Base-by-base conservation (phyloP, 1,140 invertebrate genomes). In the Microplitis demolitor region DNA sequence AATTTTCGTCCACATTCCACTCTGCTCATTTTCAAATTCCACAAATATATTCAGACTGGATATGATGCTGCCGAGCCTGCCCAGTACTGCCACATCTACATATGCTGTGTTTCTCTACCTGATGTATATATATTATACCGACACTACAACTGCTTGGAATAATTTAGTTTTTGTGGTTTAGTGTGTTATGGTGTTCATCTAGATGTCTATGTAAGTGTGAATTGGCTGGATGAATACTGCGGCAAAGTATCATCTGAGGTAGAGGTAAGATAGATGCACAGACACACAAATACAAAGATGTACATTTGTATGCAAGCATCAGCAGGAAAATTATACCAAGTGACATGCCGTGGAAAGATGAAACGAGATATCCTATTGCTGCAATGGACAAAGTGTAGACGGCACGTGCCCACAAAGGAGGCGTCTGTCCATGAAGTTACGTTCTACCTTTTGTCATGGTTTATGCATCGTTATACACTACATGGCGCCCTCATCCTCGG, bases 361-460 rank as follows among this genome's bases (percentile, higher is more conserved):
- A 66, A 71, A 71, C 70, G 50, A 71, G 70, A 71, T 71, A 71
- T 71, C 70, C 51, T 54, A 66, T 62, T 66, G 54, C 51, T 66
- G 54, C 34, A 62, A 31, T 24, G 61, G 37, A 60, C 58, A 62
- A 63, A 35, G 37, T 53, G 24, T 34, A 54, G 31, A 60, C 24
- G 69, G 69, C 69, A 71, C 69, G 69, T 71, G 69, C 69, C 69
- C 39, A 24, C n/a, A 35, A 11, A 62, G 34, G 31, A 62, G 60
- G 4, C 11, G 60, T 62, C 35, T 37, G 60, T 35, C 60, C 60
- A 62, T 62, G 31, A 35, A 62, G 60, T 62, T 35, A 13, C 60
- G 31, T 50, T 64, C 11, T 35, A 34, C 58, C 60, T 62, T 62
- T 62, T 62, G 60, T 62, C 34, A 62, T 62, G 60, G 60, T 62